Evolutionary conservation across 37 sponge, comb jelly and placozoan species (phyloP).

Genomic region (Ephydatia muelleri): DNA sequence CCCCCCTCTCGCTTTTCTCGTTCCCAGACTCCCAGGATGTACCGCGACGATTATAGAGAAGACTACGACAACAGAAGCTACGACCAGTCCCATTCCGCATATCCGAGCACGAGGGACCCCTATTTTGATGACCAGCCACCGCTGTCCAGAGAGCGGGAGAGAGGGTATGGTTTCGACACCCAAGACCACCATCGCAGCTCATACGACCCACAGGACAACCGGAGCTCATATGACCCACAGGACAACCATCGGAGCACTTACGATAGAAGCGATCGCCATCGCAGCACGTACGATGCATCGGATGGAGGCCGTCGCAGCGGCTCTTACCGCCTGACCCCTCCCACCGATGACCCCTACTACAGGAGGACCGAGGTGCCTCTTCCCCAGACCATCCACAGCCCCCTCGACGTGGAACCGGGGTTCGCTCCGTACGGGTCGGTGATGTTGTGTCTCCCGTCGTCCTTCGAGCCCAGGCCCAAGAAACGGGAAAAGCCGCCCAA

Average conservation of each 20-base stretch:
- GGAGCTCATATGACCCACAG: neutral
- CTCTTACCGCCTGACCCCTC: neutral
- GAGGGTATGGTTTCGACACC: slow-evolving; percentile 13
- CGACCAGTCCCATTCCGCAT: slow-evolving; percentile 5
- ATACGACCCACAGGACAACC: slow-evolving; percentile 10
- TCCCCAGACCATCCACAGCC: neutral
- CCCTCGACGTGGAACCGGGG: slow-evolving; percentile 3
- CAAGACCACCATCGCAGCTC: too few relatives aligned
- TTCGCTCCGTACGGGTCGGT: slow-evolving; percentile 42
- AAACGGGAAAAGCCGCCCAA: slow-evolving; percentile 27
- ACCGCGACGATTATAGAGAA: slow-evolving; percentile 28
- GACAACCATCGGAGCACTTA: neutral
- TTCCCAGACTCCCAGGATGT: slow-evolving; percentile 15
- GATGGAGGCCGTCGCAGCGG: neutral
- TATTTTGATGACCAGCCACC: slow-evolving; percentile 20
- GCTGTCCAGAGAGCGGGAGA: slow-evolving; percentile 17
- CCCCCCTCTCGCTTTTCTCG: neutral
- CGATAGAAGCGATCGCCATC: slow-evolving; percentile 26
- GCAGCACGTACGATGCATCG: slow-evolving; percentile 2
- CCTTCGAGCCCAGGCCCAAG: slow-evolving; percentile 45
- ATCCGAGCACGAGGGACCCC: slow-evolving; percentile 8
- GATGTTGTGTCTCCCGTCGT: slow-evolving; percentile 16
- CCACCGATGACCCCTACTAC: slow-evolving; percentile 21
- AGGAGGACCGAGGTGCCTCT: neutral
- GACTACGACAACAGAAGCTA: slow-evolving; percentile 10